phyloP scores from a whole-genome alignment of 2,797 vertebrate genomes.

The Cyprinella venusta region DNA sequence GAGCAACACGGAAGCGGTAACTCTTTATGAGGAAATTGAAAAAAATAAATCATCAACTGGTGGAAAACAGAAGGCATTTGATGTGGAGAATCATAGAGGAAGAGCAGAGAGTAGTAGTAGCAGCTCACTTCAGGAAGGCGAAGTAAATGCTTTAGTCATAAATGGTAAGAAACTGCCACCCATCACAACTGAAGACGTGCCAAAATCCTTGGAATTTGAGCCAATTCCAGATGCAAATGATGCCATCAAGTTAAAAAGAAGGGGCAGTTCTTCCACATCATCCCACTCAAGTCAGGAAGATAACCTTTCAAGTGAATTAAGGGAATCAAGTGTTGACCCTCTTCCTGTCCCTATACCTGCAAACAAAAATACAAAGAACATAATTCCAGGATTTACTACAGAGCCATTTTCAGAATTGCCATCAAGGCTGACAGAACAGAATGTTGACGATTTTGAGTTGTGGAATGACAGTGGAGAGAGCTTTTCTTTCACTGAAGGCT shows the following conservation, averaged over 20 bases:
- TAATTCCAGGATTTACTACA: constrained; percentile 57
- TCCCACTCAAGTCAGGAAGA: constrained; percentile 61
- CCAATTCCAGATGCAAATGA: constrained; percentile 65
- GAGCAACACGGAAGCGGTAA: constrained; percentile 49
- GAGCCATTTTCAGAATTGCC: constrained; percentile 67
- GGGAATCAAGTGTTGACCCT: constrained; percentile 63
- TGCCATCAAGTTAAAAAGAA: constrained; percentile 47
- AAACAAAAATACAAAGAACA: constrained; percentile 23
- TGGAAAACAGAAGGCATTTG: background rate
- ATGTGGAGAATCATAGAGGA: constrained; percentile 26
- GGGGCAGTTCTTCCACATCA: constrained; percentile 65
- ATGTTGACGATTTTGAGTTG: constrained; percentile 53
- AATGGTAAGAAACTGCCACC: constrained; percentile 31
- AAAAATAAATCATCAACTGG: background rate
- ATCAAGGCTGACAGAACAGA: constrained; percentile 47
- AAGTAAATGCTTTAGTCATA: constrained; percentile 44
- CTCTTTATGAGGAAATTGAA: constrained; percentile 21
- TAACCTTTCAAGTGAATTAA: constrained; percentile 42
- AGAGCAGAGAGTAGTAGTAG: constrained; percentile 57
- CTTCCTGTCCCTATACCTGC: constrained; percentile 18
- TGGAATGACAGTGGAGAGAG: constrained; percentile 74
- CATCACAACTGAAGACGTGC: background rate
- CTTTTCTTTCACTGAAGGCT: constrained; percentile 79
- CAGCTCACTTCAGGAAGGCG: constrained; percentile 26
- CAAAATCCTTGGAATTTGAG: constrained; percentile 64